Evolutionary conservation across 2,113 vertebrate genomes (phyloP).

Genomic region (Catharus fuscescens): DNA sequence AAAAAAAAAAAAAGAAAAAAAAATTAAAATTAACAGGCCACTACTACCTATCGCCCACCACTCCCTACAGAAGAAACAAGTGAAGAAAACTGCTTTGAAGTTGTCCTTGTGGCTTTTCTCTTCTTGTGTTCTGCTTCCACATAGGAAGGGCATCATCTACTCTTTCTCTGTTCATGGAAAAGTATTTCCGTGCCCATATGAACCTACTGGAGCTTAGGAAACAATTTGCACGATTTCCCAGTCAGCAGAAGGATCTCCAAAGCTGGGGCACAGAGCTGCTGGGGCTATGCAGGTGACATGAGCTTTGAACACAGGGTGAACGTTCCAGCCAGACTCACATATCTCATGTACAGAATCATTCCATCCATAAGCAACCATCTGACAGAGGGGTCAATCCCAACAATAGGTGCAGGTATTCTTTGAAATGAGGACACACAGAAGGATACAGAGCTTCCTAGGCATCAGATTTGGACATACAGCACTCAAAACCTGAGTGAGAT

Average conservation of each 20-base stretch:
- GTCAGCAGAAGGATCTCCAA: neutral
- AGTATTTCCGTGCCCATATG: neutral
- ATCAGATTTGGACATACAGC: neutral
- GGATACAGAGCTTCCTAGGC: neutral
- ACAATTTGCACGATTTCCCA: neutral
- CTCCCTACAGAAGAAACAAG: neutral
- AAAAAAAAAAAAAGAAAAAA: neutral
- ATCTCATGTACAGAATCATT: rapidly evolving
- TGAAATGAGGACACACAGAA: neutral
- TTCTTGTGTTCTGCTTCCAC: neutral
- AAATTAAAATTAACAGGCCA: neutral
- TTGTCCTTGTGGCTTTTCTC: neutral
- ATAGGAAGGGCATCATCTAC: neutral
- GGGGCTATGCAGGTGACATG: neutral
- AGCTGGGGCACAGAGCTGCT: neutral
- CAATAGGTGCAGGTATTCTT: neutral
- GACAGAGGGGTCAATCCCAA: neutral
- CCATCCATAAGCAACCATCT: neutral
- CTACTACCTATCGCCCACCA: neutral
- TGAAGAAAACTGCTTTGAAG: neutral
- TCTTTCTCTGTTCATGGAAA: neutral
- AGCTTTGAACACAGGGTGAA: neutral
- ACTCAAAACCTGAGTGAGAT: neutral
- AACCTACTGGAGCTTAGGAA: neutral
- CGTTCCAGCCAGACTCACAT: rapidly evolving